phyloP scores from a whole-genome alignment of 2,113 vertebrate genomes.

The Phoxinus phoxinus region DNA sequence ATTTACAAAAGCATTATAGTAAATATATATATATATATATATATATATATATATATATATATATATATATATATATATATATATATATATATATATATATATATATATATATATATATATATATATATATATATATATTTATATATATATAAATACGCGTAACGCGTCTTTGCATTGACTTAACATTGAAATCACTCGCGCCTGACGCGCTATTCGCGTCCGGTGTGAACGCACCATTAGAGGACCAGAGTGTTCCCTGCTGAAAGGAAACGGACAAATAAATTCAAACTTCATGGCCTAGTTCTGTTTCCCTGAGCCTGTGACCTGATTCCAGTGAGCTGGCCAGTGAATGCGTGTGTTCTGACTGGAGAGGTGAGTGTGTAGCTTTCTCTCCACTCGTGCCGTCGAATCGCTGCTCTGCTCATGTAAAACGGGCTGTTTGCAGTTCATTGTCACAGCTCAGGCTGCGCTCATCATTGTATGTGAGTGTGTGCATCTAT shows the following conservation, averaged over 20 bases:
- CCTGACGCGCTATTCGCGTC: no score
- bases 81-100: no score
- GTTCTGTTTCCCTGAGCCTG: conserved; percentile 30
- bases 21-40: no score
- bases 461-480: background rate
- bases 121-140: no score
- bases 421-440: background rate
- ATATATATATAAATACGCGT: no score
- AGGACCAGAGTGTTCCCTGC: background rate
- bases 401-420: background rate
- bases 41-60: no score
- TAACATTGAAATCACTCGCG: no score
- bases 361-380: conserved; percentile 18
- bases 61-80: no score
- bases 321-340: conserved; percentile 47
- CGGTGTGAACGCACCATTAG: no score
- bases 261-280: conserved; percentile 25
- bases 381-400: background rate
- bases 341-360: conserved; percentile 32
- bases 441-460: conserved; percentile 23
- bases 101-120: no score
- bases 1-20: no score
- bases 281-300: conserved; percentile 47
- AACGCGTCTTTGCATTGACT: no score
- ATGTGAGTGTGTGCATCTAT: background rate